A percentile compares a stretch with the other conserved stretches of the same genome.
Conservation (phyloP, 2,888 invertebrate genomes). For the Muschampia plurimacula region DNA sequence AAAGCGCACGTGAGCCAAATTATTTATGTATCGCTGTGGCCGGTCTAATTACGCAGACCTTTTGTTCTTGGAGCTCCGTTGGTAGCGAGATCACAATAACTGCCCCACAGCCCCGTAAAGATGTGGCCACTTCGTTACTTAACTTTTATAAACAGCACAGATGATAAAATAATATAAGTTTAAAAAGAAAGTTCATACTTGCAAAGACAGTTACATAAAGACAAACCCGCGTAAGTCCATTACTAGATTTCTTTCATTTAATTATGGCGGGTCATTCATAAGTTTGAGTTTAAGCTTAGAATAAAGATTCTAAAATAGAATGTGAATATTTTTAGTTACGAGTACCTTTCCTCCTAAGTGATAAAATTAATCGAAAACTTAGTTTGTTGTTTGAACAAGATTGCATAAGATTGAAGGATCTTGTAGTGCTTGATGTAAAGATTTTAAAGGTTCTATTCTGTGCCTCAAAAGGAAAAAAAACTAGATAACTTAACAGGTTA, state of each 20-base stretch:
- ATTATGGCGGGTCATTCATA: no score
- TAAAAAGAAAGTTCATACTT: neutral
- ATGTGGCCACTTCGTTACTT: constrained; percentile 31
- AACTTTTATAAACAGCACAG: constrained; percentile 38
- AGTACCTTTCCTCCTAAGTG: no score
- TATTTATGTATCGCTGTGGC: constrained; percentile 84
- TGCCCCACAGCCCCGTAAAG: constrained; percentile 52
- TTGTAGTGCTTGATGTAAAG: no score
- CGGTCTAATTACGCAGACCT: constrained; percentile 83
- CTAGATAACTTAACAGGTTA: no score
- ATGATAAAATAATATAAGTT: neutral
- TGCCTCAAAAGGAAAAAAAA: no score
- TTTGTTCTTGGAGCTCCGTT: constrained; percentile 74
- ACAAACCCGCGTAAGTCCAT: neutral
- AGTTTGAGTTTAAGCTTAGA: no score
- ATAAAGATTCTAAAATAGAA: no score
- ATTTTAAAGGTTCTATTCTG: no score
- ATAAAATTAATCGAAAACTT: no score
- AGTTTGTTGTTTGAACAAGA: no score
- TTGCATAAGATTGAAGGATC: no score
- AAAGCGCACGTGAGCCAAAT: constrained; percentile 84
- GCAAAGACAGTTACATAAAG: neutral
- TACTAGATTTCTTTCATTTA: neutral
- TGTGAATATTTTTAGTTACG: no score
- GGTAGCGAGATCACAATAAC: constrained; percentile 70